Evolutionary conservation across 2,113 vertebrate genomes (phyloP).

Genomic region (Onychostoma macrolepis): DNA sequence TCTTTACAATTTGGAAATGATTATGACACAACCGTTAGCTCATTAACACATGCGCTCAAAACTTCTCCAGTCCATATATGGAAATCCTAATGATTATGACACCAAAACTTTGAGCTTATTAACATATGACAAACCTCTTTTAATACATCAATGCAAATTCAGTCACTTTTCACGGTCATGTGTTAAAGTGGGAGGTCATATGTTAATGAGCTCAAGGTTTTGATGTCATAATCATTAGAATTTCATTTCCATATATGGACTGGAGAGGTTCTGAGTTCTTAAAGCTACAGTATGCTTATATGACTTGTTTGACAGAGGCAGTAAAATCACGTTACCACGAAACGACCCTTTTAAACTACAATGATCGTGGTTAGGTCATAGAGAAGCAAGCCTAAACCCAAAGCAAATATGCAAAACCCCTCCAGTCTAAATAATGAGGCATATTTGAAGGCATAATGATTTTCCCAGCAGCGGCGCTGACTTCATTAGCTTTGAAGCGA

Average conservation of each 20-base stretch:
- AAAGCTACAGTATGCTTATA: background rate
- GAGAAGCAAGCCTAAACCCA: background rate
- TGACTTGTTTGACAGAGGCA: background rate
- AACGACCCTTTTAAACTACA: background rate
- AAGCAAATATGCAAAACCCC: background rate
- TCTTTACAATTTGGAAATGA: too few species aligned
- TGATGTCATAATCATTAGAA: background rate
- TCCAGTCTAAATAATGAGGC: conserved; percentile 5
- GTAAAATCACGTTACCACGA: background rate
- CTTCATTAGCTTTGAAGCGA: background rate
- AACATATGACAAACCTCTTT: too few species aligned
- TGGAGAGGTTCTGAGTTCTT: background rate
- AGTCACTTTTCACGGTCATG: too few species aligned
- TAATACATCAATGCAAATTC: too few species aligned
- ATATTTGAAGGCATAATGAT: background rate
- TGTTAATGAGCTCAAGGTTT: background rate
- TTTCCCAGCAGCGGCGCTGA: background rate
- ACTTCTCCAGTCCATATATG: too few species aligned
- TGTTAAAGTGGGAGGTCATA: too few species aligned
- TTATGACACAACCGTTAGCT: too few species aligned
- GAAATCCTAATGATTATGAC: too few species aligned
- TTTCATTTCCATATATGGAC: background rate
- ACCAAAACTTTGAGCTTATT: too few species aligned
- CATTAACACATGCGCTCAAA: too few species aligned
- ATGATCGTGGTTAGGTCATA: background rate